phyloP scores from a whole-genome alignment of 2,888 invertebrate genomes.

The Galerucella calmariensis region DNA sequence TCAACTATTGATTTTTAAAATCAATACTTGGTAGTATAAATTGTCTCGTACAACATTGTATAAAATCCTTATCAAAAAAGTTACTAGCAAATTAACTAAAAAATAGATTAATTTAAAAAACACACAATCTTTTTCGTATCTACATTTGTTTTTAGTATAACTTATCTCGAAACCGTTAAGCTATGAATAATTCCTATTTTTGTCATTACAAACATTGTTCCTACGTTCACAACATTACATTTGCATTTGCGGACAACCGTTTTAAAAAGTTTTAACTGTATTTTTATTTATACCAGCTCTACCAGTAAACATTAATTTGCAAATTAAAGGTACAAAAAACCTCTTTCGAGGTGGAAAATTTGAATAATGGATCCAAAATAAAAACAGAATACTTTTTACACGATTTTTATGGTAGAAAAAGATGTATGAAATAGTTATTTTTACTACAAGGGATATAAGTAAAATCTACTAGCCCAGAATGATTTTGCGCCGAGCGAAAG shows the following conservation, averaged over 20 bases:
- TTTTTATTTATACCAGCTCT: background rate
- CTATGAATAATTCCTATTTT: slow-evolving; percentile 10
- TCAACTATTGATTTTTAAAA: background rate
- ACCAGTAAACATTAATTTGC: background rate
- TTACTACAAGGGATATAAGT: too few relatives aligned
- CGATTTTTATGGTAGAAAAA: too few relatives aligned
- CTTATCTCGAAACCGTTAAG: background rate
- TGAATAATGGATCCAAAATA: too few relatives aligned
- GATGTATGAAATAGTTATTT: too few relatives aligned
- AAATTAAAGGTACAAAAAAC: background rate
- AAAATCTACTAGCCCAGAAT: too few relatives aligned
- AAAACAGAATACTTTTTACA: too few relatives aligned
- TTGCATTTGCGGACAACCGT: background rate
- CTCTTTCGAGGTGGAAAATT: too few relatives aligned
- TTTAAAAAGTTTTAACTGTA: background rate
- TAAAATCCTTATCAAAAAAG: background rate
- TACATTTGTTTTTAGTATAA: background rate
- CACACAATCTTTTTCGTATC: background rate
- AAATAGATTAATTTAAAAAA: background rate
- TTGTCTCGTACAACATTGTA: background rate
- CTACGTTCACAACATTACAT: slow-evolving; percentile 4
- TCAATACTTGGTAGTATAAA: background rate
- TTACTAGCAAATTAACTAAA: background rate
- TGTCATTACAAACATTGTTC: slow-evolving; percentile 8
- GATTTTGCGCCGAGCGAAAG: too few relatives aligned